Evolutionary conservation across 2,888 invertebrate species (phyloP).

Genomic region (Diplazon laetatorius): DNA sequence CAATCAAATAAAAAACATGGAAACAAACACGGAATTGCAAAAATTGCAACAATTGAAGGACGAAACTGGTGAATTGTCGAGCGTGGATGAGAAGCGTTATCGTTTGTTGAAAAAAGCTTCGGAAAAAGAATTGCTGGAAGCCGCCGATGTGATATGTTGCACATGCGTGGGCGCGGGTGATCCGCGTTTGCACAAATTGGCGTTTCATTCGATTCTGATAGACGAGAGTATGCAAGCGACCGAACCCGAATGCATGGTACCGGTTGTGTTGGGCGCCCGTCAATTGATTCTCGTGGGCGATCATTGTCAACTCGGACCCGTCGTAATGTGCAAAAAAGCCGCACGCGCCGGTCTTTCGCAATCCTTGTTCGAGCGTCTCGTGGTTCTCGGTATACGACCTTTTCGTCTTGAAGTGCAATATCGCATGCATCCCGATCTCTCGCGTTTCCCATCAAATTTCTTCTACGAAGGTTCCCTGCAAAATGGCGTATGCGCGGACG

Average conservation of each 20-base stretch:
- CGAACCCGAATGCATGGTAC: conserved; percentile 99
- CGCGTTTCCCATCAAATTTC: conserved; percentile 99
- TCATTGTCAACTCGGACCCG: conserved; percentile 99
- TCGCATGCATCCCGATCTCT: conserved; percentile 99
- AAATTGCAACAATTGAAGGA: conserved; percentile 98
- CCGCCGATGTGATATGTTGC: conserved; percentile 99
- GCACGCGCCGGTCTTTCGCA: conserved; percentile 98
- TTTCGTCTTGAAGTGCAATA: conserved; percentile 99
- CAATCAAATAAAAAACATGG: conserved; percentile 97
- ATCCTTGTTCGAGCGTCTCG: conserved; percentile 97
- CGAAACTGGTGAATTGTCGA: conserved; percentile 98
- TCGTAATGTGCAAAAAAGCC: conserved; percentile 99
- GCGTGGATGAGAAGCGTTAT: conserved; percentile 97
- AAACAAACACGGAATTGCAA: conserved; percentile 95
- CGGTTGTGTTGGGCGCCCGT: conserved; percentile 97
- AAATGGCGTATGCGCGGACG: conserved; percentile 99
- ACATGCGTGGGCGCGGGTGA: conserved; percentile 99
- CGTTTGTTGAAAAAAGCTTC: conserved; percentile 93
- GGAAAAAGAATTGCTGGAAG: conserved; percentile 94
- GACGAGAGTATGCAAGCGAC: conserved; percentile 99
- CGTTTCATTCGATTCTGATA: conserved; percentile 97
- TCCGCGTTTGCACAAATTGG: conserved; percentile 94
- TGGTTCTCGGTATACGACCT: conserved; percentile 98
- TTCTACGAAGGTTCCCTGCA: conserved; percentile 99
- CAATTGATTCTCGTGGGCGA: conserved; percentile 99